Evolutionary conservation across 2,113 vertebrate genomes (phyloP), one percentile per base, ranked within the genome.

Genomic region (Psettodes erumei): DNA sequence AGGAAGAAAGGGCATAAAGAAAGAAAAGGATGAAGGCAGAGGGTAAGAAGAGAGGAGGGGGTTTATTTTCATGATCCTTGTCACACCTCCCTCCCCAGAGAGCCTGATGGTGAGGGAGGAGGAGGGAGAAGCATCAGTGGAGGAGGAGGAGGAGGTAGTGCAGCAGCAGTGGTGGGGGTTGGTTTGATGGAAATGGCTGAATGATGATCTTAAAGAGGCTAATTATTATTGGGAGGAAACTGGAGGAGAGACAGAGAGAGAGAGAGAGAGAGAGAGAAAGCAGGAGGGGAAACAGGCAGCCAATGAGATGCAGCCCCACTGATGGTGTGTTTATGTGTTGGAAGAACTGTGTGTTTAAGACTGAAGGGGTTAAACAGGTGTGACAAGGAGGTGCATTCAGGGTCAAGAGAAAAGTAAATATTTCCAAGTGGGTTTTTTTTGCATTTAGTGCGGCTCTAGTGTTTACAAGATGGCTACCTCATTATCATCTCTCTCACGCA

Each of bases 191-290:
- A 88, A 90, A 89, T 77, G 79, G 72, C 56, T 64, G 37, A 78
- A 80, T 85, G 77, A 88, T 84, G 77, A 84, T 73, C 58, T 70
- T 64, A 79, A 72, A 86, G 62, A 56, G 66, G 62, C 79, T 81
- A 71, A 89, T 91, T 88, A 89, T 28, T 16, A 88, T 78, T 32
- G 54, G 47, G 74, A 81, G 75, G 60, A 54, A 64, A 70, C 30
- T 32, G 40, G 42, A 69, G 71, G 60, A 66, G 4, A 51, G 43
- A 42, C 25, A 23, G 8, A 23, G 25, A 54, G 25, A 6, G 30
- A 19, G 38, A 54, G 68, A 56, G 32, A 54, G 27, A 8, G 37
- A 23, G 45, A 59, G 68, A 58, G 50, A 27, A 35, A 23, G 58
- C 45, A 28, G 71, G 66, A 62, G 58, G 65, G 33, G 32, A 66